Conservation (phyloP, 2,888 invertebrate genomes). For the Torymus aiolomorphi region DNA sequence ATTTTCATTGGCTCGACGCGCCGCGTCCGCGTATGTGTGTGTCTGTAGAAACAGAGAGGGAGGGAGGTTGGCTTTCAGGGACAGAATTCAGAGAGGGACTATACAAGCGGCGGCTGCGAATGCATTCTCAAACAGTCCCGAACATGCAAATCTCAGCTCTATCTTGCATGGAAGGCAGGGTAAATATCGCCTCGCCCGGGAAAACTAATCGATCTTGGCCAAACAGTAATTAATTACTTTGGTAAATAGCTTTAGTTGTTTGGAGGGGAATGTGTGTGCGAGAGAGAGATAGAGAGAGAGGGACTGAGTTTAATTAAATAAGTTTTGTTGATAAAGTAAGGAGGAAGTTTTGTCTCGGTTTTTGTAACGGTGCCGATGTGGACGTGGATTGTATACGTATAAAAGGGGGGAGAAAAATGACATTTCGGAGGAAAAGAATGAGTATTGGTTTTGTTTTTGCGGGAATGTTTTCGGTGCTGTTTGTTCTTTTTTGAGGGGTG, state of each 20-base stretch:
- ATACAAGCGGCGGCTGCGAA: background rate
- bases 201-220: conserved; percentile 58
- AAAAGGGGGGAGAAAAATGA: background rate
- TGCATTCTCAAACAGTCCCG: conserved; percentile 49
- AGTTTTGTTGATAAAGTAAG: conserved; percentile 52
- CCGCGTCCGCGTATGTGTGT: too few species aligned
- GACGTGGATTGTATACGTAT: background rate
- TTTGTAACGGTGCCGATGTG: background rate
- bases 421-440: background rate
- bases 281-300: background rate
- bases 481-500: too few species aligned
- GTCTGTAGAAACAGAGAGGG: too few species aligned
- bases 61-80: too few species aligned
- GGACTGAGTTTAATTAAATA: conserved; percentile 57
- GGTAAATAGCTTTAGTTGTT: conserved; percentile 58
- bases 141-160: conserved; percentile 54
- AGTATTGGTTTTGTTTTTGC: too few species aligned
- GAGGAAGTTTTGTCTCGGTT: conserved; percentile 24
- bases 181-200: conserved; percentile 47
- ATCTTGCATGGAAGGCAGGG: conserved; percentile 43
- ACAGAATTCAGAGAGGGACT: too few species aligned
- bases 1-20: too few species aligned
- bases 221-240: conserved; percentile 59
- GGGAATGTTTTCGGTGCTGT: too few species aligned
- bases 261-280: background rate